Conservation (phyloP, 1,140 invertebrate genomes). For the Dendrolimus kikuchii region DNA sequence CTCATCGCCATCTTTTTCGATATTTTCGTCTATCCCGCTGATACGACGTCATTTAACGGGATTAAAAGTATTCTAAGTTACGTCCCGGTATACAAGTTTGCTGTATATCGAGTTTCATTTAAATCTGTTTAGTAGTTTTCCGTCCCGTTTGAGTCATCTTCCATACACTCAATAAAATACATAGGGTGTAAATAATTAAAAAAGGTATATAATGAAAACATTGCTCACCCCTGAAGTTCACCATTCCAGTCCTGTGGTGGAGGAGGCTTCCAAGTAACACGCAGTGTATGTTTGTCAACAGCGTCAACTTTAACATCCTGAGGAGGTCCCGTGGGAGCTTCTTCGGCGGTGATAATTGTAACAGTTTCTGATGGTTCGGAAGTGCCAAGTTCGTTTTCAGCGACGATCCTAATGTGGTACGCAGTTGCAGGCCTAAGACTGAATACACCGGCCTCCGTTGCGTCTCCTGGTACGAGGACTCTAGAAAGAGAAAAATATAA, state of each 20-base stretch:
- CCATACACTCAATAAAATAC: neutral
- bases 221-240: slow-evolving; percentile 82
- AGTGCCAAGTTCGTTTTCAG: slow-evolving; percentile 94
- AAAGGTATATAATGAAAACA: neutral
- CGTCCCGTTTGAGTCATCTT: neutral
- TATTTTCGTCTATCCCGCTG: no score
- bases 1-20: no score
- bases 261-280: slow-evolving; percentile 95
- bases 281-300: slow-evolving; percentile 92
- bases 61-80: no score
- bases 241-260: slow-evolving; percentile 93
- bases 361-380: slow-evolving; percentile 94
- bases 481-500: slow-evolving; percentile 58
- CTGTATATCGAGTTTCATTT: neutral
- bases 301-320: slow-evolving; percentile 90
- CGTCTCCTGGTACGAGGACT: slow-evolving; percentile 87
- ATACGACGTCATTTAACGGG: no score
- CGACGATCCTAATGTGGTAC: slow-evolving; percentile 93
- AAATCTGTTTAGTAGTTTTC: no score
- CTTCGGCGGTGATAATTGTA: slow-evolving; percentile 95
- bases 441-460: slow-evolving; percentile 90
- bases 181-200: neutral
- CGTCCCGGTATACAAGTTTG: no score
- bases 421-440: slow-evolving; percentile 92
- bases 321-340: slow-evolving; percentile 90